Evolutionary conservation across 2,113 vertebrate genomes (phyloP).

Genomic region (Pterocles gutturalis): DNA sequence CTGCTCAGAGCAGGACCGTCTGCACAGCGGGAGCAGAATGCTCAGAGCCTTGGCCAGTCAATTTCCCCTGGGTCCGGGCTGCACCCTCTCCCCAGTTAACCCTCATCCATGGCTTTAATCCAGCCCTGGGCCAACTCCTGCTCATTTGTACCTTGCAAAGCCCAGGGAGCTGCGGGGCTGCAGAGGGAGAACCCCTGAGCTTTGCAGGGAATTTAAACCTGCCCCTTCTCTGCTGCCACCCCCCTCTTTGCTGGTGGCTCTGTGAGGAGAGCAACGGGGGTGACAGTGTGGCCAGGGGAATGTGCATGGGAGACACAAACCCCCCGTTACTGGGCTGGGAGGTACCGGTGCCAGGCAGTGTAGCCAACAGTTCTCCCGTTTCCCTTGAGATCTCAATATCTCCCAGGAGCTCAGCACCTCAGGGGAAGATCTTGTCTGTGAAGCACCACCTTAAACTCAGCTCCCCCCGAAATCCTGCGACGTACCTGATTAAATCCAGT

Average conservation of each 20-base stretch:
- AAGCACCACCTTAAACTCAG: fast-evolving
- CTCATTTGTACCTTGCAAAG: background rate
- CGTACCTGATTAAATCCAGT: conserved; percentile 88
- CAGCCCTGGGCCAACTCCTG: background rate
- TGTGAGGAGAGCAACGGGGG: background rate
- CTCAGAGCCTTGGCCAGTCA: background rate
- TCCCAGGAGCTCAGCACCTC: background rate
- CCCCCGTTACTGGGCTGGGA: fast-evolving
- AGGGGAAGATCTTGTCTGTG: background rate
- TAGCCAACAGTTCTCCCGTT: fast-evolving
- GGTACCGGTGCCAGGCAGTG: background rate
- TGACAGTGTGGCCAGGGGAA: background rate
- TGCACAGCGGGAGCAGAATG: background rate
- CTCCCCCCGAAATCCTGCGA: background rate
- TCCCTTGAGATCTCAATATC: background rate
- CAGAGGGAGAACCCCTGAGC: background rate
- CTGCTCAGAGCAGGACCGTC: background rate
- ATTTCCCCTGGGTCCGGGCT: background rate
- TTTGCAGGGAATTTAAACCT: background rate
- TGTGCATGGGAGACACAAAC: fast-evolving
- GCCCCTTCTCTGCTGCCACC: background rate
- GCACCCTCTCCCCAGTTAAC: background rate
- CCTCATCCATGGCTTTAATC: background rate
- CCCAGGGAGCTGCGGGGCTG: background rate
- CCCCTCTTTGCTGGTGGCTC: background rate